Evolutionary conservation across 2,888 invertebrate genomes (phyloP).

Genomic region (Petrolisthes cinctipes): DNA sequence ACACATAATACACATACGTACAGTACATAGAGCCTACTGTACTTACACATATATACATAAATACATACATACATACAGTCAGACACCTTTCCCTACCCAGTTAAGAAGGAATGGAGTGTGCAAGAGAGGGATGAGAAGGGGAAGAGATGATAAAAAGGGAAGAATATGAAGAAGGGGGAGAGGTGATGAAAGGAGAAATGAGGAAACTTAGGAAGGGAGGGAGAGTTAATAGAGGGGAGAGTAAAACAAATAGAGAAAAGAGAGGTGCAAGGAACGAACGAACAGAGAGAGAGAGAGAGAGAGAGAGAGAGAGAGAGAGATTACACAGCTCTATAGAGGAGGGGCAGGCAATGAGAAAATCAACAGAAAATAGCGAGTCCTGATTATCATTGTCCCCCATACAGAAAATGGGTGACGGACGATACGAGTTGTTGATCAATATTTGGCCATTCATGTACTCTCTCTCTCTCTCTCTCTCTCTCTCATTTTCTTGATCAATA

Average conservation of each 20-base stretch:
- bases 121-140: constrained; percentile 6
- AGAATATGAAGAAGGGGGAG: background rate
- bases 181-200: background rate
- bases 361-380: background rate
- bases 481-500: no score
- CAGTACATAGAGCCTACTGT: no score
- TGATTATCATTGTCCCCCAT: background rate
- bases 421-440: background rate
- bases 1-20: no score
- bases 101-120: no score
- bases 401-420: background rate
- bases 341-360: no score
- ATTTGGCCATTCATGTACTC: no score
- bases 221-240: background rate
- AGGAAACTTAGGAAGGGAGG: background rate
- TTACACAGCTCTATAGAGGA: background rate
- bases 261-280: no score
- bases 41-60: no score
- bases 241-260: background rate
- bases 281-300: no score
- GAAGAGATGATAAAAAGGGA: constrained; percentile 4
- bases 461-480: no score
- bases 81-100: no score
- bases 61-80: no score
- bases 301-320: background rate